Evolutionary conservation across 2,888 invertebrate species (phyloP), one percentile per base, ranked within the genome.

Genomic region (Sphaerophoria rueppellii): DNA sequence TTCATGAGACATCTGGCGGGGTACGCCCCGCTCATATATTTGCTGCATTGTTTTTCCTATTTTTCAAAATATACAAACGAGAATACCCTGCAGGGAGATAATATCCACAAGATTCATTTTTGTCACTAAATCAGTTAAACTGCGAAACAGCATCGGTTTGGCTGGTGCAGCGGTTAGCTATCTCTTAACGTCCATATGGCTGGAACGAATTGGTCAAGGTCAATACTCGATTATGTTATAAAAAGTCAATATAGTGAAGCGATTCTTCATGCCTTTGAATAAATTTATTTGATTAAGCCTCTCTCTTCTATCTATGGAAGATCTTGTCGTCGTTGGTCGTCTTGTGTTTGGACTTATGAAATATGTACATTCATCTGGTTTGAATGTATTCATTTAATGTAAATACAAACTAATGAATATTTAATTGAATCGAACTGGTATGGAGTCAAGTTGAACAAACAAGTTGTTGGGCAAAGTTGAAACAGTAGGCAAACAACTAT

Each of bases 141-240:
- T 61, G 46, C n/a, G 32, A 43, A 32, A 43, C 24, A 32, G 32
- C 11, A 54, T 0, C 12, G 34, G 4, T n/a, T 0, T 16, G 32
- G 46, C 5, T 73, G 74, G 46, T 54, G 48, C 57, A 48, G 32
- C 57, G 57, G 54, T 2, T 71, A 43, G 34, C 48, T 58, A 16
- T 14, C 48, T 60, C 35, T 65, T 65, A 37, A 65, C 16, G 16
- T 75, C 75, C 71, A 72, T 65, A 24, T 24, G 55, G 65, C 46
- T 80, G 75, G 75, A 76, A 67, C 79, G 43, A 69, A 76, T 76
- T 81, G 80, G 85, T 85, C 85, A 85, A 85, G 85, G 85, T 85
- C 81, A 85, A 69, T 81, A 76, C 37, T 61, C 74, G 75, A 85
- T 85, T 80, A 76, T 80, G 75, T 81, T 85, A 73, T 43, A 43